Evolutionary conservation across 1,140 invertebrate species (phyloP), one percentile per base, ranked within the genome.

Genomic region (Lucilia sericata): DNA sequence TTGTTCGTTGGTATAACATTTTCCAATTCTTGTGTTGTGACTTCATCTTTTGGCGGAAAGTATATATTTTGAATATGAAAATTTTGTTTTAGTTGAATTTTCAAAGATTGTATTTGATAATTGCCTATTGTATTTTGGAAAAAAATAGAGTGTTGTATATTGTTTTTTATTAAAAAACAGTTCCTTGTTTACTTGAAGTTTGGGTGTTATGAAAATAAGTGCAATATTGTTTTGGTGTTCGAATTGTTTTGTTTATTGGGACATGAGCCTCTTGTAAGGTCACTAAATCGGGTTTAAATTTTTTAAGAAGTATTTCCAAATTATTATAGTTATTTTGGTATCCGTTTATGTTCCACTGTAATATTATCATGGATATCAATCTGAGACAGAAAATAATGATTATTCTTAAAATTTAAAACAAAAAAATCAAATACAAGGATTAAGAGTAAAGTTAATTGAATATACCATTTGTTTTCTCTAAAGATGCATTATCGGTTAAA

Each of bases 171-270:
- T n/a, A n/a, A 82, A 60, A 25, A 9, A 10, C 19, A 36, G 42
- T 82, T 60, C 81, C 81, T 82, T 82, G 81, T 82, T 82, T 82
- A 17, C 14, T 30, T 30, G 49, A 36, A 65, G 25, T 13, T 21
- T 82, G 21, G 25, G 60, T 21, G 55, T 82, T 82, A 21, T 82
- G 55, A 34, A 65, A 82, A 60, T 82, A 65, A 10, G 49, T 25
- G 17, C 10, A 21, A 82, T 25, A 82, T 34, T 21, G 25, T 70
- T 65, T 82, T 21, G 51, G 51, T 70, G n/a, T 82, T 65, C 5
- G 19, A 65, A 13, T 34, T 21, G 10, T 82, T 65, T 42, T 60
- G 55, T 82, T 74, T 21, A 74, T 47, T 3, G 36, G 36, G 36
- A 81, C 21, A 51, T 81, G 78, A 21, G 78, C 51, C 47, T 81